These are phyloP conservation scores for Cassiopea xamachana DNA, from an alignment of 30 jellyfish, hydroid and myxozoan species.

Conservation along the genomic window DNA sequence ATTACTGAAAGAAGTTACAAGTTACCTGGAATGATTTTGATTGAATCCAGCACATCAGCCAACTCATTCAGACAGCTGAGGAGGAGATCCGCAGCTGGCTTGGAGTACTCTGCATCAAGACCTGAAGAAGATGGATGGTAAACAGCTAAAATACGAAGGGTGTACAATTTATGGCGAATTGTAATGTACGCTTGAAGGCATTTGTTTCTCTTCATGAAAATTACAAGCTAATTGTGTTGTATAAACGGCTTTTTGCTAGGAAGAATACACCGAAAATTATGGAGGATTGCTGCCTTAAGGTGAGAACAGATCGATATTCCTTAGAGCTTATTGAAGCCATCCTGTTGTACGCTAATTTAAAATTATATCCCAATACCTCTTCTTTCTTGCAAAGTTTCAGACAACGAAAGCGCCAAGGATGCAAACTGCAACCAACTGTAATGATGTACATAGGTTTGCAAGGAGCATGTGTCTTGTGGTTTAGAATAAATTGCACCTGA, in stretches of 20 bases:
- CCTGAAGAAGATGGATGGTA: constrained; percentile 35
- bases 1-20: background rate
- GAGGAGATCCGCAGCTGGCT: constrained; percentile 69
- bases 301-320: background rate
- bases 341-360: no score
- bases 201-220: no score
- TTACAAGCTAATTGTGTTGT: no score
- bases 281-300: background rate
- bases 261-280: no score
- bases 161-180: no score
- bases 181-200: no score
- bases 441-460: constrained; percentile 82
- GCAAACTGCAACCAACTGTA: constrained; percentile 94
- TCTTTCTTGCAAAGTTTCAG: constrained; percentile 78
- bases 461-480: constrained; percentile 55
- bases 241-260: no score
- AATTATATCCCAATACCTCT: constrained; percentile 45
- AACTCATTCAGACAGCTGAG: constrained; percentile 65
- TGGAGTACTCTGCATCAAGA: constrained; percentile 70
- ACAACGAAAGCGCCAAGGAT: constrained; percentile 75
- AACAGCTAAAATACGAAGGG: background rate
- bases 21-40: constrained; percentile 32
- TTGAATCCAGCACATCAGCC: constrained; percentile 60
- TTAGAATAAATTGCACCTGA: constrained; percentile 54
- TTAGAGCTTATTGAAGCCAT: no score